Conservation (phyloP, 2,888 invertebrate species). For the Apamea anceps region DNA sequence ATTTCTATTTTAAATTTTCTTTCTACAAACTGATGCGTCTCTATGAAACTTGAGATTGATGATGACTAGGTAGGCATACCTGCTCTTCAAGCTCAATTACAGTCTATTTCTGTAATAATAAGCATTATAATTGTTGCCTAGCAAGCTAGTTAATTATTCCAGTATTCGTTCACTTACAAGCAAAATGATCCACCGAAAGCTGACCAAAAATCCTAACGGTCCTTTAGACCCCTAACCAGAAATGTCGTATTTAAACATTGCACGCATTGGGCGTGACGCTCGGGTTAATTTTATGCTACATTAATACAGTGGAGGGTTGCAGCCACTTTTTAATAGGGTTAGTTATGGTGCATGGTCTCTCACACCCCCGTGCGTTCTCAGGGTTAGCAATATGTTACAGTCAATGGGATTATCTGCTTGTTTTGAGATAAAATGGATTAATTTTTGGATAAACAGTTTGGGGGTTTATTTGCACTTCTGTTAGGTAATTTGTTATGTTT, state of each 20-base stretch:
- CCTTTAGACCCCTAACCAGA: constrained; percentile 69
- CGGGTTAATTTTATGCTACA: constrained; percentile 90
- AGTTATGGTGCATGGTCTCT: constrained; percentile 85
- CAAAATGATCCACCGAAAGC: constrained; percentile 36
- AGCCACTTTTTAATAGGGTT: constrained; percentile 89
- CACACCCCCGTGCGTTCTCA: constrained; percentile 78
- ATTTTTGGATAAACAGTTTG: constrained; percentile 63
- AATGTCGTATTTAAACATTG: constrained; percentile 79
- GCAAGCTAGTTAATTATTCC: neutral
- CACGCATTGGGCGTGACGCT: constrained; percentile 83
- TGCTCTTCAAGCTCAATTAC: neutral
- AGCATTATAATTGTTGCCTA: neutral
- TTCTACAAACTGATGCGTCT: neutral
- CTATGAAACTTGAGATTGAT: neutral
- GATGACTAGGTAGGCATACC: neutral
- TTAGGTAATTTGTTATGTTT: constrained; percentile 11
- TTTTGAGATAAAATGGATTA: constrained; percentile 75
- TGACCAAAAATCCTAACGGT: constrained; percentile 71
- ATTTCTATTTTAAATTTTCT: neutral
- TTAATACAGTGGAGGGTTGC: constrained; percentile 84
- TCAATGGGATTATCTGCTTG: constrained; percentile 79
- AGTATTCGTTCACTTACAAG: neutral
- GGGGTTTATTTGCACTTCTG: constrained; percentile 59
- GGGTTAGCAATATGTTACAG: constrained; percentile 84
- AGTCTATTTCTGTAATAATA: neutral